Conservation (phyloP, 1,140 invertebrate species). For the Drosophila rhopaloa region DNA sequence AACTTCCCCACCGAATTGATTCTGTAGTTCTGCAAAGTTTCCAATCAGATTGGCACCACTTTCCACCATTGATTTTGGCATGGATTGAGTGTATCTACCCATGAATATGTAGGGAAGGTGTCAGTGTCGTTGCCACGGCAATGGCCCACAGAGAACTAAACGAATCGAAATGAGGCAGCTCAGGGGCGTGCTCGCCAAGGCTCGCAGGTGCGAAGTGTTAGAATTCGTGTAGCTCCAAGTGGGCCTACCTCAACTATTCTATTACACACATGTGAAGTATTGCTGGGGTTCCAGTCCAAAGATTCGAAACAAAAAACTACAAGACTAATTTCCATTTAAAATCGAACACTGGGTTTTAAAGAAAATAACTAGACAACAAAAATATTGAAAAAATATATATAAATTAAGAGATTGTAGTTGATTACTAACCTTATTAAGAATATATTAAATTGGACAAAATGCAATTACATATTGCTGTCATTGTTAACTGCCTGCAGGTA, state of each 20-base stretch:
- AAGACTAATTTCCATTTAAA: background rate
- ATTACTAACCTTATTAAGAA: constrained; percentile 6
- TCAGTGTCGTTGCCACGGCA: constrained; percentile 69
- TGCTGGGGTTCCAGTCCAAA: constrained; percentile 3
- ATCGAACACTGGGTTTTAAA: background rate
- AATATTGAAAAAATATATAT: background rate
- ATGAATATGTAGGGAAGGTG: constrained; percentile 54
- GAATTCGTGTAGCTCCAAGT: constrained; percentile 65
- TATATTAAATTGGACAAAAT: constrained; percentile 6
- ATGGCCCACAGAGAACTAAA: constrained; percentile 67
- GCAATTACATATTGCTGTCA: constrained; percentile 4
- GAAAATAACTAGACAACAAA: background rate
- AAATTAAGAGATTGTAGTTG: too few species aligned
- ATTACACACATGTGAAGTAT: constrained; percentile 8
- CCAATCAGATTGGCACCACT: constrained; percentile 31
- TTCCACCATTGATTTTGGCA: constrained; percentile 69
- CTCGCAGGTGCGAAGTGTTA: constrained; percentile 70
- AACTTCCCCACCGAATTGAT: constrained; percentile 7
- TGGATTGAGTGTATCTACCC: constrained; percentile 52
- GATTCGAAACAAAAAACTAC: background rate
- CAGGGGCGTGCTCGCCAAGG: constrained; percentile 67
- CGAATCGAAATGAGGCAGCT: constrained; percentile 51
- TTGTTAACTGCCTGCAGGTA: constrained; percentile 3
- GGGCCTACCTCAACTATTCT: constrained; percentile 40
- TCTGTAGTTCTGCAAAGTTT: constrained; percentile 34